Base-by-base conservation (phyloP, 2,888 invertebrate species). In the Lymantria monacha region DNA sequence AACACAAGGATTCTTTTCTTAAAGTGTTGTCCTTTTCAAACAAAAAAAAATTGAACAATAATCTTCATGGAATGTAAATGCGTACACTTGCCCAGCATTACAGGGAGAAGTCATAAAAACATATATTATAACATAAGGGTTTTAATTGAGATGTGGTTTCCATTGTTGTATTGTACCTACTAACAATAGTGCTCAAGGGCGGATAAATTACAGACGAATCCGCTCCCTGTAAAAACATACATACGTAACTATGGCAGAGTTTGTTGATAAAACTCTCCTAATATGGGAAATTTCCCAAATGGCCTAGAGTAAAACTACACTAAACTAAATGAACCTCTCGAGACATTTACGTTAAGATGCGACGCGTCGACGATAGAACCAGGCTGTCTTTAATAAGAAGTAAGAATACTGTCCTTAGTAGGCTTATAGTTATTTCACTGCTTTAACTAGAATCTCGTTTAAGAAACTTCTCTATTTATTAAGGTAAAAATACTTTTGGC, bases 151-250 rank as follows among this genome's bases (percentile, higher is more conserved):
- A 56, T 54, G 58, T 63, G 54, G 59, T 59, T 63, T 69, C 67
- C 63, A 66, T 72, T 69, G 72, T 60, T 51, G 58, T 69, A 66
- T 63, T 66, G 63, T 33, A 33, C 10, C 9, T 33, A 49, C 58
- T 40, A 50, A 57, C 60, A 66, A 63, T 55, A 59, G 58, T 43
- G 49, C 61, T 70, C 57, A 57, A 44, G 59, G 54, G 64, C 61
- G 57, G 63, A 63, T 58, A 61, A 74, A 74, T 73, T 70, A 69
- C 67, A 73, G 72, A 72, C 69, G 72, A 66, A 64, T 57, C 62
- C 59, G 51, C 66, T 61, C 44, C 37, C 59, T 48, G 22, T 22
- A 22, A 22, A 2, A 22, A 22, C 22, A 33, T 62, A 57, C 57
- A 61, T 61, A 38, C 33, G 46, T 44, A 53, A 46, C 49, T 58